Percentiles rank a stretch among this genome's conserved stretches.
These are phyloP conservation scores for Sylvia borin DNA, from an alignment of 2,797 vertebrate species.

Conservation along the genomic window DNA sequence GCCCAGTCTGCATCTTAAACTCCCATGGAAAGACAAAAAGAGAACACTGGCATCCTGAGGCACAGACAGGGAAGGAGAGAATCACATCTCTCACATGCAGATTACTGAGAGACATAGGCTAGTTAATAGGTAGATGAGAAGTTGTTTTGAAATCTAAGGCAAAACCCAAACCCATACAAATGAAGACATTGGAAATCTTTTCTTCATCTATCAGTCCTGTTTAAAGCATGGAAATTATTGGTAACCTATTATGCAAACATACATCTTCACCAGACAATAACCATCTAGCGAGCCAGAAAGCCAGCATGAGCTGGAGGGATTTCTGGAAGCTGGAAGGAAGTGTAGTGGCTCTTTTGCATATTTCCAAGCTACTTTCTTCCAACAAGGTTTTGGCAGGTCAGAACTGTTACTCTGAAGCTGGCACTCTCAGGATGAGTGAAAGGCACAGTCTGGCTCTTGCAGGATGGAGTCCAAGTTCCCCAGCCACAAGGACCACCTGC, in stretches of 20 bases:
- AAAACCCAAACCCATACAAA: neutral
- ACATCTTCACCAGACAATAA: neutral
- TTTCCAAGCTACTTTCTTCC: conserved; percentile 20
- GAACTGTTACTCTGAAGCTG: conserved; percentile 27
- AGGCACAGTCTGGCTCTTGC: neutral
- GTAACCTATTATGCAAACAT: neutral
- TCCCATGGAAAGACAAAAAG: neutral
- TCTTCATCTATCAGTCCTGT: neutral
- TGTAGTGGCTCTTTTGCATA: neutral
- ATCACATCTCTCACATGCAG: neutral
- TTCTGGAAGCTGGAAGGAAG: conserved; percentile 4
- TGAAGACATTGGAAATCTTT: neutral
- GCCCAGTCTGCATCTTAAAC: neutral
- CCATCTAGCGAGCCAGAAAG: neutral
- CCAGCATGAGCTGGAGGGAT: neutral
- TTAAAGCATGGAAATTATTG: neutral
- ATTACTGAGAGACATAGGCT: neutral
- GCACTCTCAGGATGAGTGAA: conserved; percentile 22
- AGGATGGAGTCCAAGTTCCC: conserved; percentile 40
- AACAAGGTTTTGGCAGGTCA: conserved; percentile 45
- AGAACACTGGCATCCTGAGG: neutral
- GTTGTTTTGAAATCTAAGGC: neutral
- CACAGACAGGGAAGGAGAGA: neutral
- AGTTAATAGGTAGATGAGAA: neutral
- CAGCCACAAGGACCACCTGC: conserved; percentile 22